Evolutionary conservation across 2,797 vertebrate genomes (phyloP).

Genomic region (Eleutherodactylus coqui): DNA sequence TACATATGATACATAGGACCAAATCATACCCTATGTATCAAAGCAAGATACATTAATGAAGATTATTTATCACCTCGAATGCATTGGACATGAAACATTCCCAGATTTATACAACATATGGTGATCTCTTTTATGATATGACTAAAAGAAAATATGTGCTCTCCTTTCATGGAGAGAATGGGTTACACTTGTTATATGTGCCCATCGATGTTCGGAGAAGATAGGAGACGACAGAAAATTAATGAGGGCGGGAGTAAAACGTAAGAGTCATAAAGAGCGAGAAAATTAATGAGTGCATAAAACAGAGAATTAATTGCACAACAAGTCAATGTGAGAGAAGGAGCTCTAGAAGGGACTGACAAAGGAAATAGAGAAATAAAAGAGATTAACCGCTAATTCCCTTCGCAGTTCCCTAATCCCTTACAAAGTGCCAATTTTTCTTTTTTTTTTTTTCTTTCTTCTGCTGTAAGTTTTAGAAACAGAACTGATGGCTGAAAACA

Average conservation of each 20-base stretch:
- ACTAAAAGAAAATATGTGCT: background rate
- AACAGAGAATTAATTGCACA: conserved; percentile 63
- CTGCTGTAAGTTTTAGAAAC: conserved; percentile 17
- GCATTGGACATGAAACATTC: background rate
- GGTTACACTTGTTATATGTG: conserved; percentile 39
- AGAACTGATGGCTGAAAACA: conserved; percentile 6
- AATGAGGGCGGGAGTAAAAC: conserved; percentile 53
- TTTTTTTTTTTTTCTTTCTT: conserved; percentile 4
- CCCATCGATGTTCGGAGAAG: conserved; percentile 23
- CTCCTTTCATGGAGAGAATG: conserved; percentile 9
- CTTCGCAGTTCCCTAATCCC: conserved; percentile 55
- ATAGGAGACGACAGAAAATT: conserved; percentile 48
- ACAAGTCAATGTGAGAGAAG: conserved; percentile 51
- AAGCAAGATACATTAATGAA: conserved; percentile 43
- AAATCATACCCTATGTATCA: conserved; percentile 34
- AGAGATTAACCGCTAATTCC: conserved; percentile 63
- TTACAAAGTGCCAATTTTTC: conserved; percentile 58
- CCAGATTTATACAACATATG: conserved; percentile 43
- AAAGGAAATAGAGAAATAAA: conserved; percentile 61
- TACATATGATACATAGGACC: conserved; percentile 33
- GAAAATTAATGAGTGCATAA: conserved; percentile 62
- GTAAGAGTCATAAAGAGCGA: conserved; percentile 61
- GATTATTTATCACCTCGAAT: conserved; percentile 54
- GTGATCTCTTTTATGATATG: conserved; percentile 1
- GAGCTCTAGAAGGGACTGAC: conserved; percentile 51